A percentile compares a stretch with the other conserved stretches of the same genome.
These are phyloP conservation scores for Polyommatus iphigenia DNA, from an alignment of 2,888 invertebrate genomes.

Conservation along the genomic window DNA sequence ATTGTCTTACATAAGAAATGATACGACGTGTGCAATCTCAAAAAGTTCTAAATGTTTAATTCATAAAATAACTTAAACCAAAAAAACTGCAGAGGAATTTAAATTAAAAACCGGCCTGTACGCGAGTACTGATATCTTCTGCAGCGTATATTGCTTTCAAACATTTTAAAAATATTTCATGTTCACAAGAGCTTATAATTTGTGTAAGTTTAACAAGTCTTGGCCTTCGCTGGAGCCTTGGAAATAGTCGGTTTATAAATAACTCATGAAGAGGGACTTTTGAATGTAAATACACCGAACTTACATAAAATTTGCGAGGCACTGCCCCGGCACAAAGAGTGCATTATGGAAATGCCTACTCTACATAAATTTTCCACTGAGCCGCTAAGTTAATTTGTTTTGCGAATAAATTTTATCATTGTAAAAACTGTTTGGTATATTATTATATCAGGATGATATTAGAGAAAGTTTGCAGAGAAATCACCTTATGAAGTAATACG, in stretches of 20 bases:
- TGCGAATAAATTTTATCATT: neutral
- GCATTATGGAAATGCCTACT: slow-evolving; percentile 28
- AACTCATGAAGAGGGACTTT: slow-evolving; percentile 31
- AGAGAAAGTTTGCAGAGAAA: neutral
- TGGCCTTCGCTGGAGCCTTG: slow-evolving; percentile 17
- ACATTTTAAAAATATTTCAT: slow-evolving; percentile 21
- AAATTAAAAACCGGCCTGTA: neutral
- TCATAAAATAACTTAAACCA: neutral
- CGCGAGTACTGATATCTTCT: neutral
- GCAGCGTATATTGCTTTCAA: slow-evolving; percentile 1
- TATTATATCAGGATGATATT: neutral
- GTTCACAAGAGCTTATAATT: slow-evolving; percentile 21
- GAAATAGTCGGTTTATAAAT: slow-evolving; percentile 31
- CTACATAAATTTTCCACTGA: slow-evolving; percentile 29
- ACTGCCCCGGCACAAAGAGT: slow-evolving; percentile 26
- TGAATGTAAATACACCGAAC: slow-evolving; percentile 30
- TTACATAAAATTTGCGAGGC: slow-evolving; percentile 28
- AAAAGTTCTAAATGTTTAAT: neutral
- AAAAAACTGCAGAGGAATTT: too few species aligned
- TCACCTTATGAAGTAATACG: neutral
- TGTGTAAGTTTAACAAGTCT: slow-evolving; percentile 29
- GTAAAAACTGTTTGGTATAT: neutral
- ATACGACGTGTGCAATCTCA: too few species aligned
- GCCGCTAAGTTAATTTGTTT: slow-evolving; percentile 27
- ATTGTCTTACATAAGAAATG: too few species aligned